Conservation (phyloP, 1,140 invertebrate genomes). For the Argopecten irradians region DNA sequence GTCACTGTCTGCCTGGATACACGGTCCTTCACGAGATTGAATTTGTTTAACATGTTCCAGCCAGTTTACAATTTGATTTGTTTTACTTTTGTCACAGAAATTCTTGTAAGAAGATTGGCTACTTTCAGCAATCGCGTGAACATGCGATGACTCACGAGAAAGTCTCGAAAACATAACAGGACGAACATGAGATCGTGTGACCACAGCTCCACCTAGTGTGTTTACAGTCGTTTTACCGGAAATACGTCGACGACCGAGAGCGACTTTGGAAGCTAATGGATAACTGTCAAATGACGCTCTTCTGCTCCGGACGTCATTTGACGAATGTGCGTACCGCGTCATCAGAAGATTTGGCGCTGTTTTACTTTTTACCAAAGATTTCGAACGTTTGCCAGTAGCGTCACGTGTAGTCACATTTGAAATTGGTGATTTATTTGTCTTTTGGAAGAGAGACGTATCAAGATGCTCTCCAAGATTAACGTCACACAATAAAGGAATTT, state of each 20-base stretch:
- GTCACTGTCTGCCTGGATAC: background rate
- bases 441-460: background rate
- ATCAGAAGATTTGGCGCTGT: background rate
- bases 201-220: background rate
- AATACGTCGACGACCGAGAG: background rate
- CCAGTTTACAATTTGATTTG: background rate
- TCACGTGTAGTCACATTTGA: background rate
- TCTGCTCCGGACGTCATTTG: background rate
- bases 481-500: background rate
- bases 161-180: background rate
- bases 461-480: background rate
- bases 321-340: background rate
- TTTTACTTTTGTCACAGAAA: slow-evolving; percentile 7
- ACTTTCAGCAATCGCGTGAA: background rate
- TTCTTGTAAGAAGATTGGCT: background rate
- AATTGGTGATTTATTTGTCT: background rate
- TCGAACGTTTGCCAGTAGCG: background rate
- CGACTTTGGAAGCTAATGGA: background rate
- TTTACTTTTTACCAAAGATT: background rate
- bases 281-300: background rate
- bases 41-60: background rate
- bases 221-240: background rate
- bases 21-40: background rate
- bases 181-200: background rate
- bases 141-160: background rate